phyloP scores from a whole-genome alignment of 2,888 invertebrate species.

The Synanthedon andrenaeformis region DNA sequence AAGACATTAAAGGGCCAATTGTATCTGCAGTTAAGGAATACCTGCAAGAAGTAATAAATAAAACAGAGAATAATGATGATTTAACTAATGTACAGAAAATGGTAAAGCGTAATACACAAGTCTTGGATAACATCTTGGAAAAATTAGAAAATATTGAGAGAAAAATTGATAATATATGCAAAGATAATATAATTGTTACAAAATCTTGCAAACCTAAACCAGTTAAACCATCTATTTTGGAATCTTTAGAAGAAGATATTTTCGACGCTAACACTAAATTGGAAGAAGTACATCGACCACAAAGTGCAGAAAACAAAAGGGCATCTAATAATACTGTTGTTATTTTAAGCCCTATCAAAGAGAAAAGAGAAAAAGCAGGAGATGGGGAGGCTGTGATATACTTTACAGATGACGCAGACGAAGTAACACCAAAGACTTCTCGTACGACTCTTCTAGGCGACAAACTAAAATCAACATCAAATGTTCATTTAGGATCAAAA shows the following conservation, averaged over 20 bases:
- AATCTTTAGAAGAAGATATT: slow-evolving; percentile 38
- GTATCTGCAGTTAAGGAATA: slow-evolving; percentile 41
- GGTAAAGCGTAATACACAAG: slow-evolving; percentile 27
- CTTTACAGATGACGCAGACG: slow-evolving; percentile 6
- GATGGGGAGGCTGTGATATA: slow-evolving; percentile 24
- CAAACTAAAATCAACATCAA: background rate
- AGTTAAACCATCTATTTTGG: slow-evolving; percentile 33
- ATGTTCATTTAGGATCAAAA: background rate
- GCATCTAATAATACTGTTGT: slow-evolving; percentile 13
- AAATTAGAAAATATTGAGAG: slow-evolving; percentile 39
- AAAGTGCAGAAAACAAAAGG: slow-evolving; percentile 19
- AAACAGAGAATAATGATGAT: slow-evolving; percentile 19
- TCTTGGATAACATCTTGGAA: slow-evolving; percentile 37
- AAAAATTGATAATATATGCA: slow-evolving; percentile 17
- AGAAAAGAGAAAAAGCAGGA: slow-evolving; percentile 12
- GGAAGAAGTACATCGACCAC: slow-evolving; percentile 27
- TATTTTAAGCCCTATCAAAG: slow-evolving; percentile 7
- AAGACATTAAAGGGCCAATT: slow-evolving; percentile 43
- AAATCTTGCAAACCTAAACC: slow-evolving; percentile 9
- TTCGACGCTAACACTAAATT: slow-evolving; percentile 19
- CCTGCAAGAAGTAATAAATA: slow-evolving; percentile 26
- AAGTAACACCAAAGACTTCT: background rate
- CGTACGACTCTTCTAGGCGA: too few relatives aligned
- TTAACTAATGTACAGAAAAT: slow-evolving; percentile 25
- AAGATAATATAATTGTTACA: slow-evolving; percentile 2